Percentiles rank a stretch among this genome's conserved stretches.
These are phyloP conservation scores for Herminia tarsipennalis DNA, from an alignment of 2,888 invertebrate species.

Conservation along the genomic window DNA sequence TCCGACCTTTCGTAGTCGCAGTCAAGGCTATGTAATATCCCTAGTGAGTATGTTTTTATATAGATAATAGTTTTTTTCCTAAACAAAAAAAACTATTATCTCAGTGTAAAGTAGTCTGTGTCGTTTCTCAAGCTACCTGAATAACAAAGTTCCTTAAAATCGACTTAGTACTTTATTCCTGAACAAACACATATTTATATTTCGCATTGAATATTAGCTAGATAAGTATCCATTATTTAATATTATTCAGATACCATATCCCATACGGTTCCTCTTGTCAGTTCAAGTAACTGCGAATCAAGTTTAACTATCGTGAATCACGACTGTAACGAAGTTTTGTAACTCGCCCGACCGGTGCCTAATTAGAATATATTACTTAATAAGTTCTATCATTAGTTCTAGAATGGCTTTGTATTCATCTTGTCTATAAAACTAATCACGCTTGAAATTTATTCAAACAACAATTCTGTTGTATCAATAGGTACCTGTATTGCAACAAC, in stretches of 20 bases:
- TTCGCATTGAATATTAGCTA: no score
- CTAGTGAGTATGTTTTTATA: no score
- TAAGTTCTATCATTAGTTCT: slow-evolving; percentile 15
- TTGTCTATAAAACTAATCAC: background rate
- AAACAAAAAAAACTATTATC: no score
- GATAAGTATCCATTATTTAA: background rate
- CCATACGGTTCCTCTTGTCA: background rate
- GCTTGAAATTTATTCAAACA: background rate
- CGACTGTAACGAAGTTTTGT: slow-evolving; percentile 8
- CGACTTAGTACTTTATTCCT: no score
- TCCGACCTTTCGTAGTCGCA: no score
- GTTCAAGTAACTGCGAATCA: background rate
- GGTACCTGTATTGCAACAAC: no score
- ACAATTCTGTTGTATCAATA: background rate
- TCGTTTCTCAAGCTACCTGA: no score
- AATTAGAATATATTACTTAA: slow-evolving; percentile 32
- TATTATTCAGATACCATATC: background rate
- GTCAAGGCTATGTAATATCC: no score
- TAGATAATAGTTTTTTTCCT: no score
- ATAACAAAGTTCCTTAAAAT: no score
- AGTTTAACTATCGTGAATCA: slow-evolving; percentile 17
- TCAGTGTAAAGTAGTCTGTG: no score
- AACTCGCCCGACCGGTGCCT: slow-evolving; percentile 13
- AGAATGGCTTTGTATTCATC: slow-evolving; percentile 10
- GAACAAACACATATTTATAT: no score